Base-by-base conservation (phyloP, 2,797 vertebrate species). In the Tarsius wallacei region DNA sequence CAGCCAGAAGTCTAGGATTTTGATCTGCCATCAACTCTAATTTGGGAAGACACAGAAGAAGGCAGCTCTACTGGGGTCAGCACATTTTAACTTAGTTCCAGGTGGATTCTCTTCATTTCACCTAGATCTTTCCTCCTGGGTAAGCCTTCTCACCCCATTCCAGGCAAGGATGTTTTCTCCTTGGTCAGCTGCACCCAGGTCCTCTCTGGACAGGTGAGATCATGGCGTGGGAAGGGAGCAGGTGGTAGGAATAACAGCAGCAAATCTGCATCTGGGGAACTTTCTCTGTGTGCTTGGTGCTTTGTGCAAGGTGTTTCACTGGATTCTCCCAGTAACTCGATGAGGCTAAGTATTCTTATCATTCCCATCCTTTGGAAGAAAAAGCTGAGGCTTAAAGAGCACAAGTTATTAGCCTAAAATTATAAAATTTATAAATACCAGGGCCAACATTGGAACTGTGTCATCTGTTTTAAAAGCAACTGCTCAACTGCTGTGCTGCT, bases 391-490 rank as follows among this genome's bases (percentile, higher is more conserved):
- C 19, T 63, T 82, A 47, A 81, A 90, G 55, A 85, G 51, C 16
- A 31, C 68, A 78, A 84, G 31, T 28, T 49, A 68, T n/a, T 59
- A 74, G 47, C 64, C 59, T 93, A 15, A 74, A 81, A 47, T 77
- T 24, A 33, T 71, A 49, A 85, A n/a, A 66, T 71, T 33, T 76
- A 4, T 68, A 68, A 91, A 66, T 49, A 70, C 4, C 16, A 42
- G n/a, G 71, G 36, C 61, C 71, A 49, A 1, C 0, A 5, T 77
- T 77, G 49, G 80, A 87, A 36, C 66, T 1, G 0, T 22, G 28
- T 33, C 57, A 66, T 95, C 26, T 70, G 55, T 90, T 95, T 84
- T 57, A 66, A 82, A 70, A 96, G 90, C 82, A n/a, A 10, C 51
- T 15, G 61, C 81, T 76, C 53, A 0, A 8, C 78, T 59, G 42